Conservation (phyloP, 1,140 invertebrate genomes). For the Ips typographus region DNA sequence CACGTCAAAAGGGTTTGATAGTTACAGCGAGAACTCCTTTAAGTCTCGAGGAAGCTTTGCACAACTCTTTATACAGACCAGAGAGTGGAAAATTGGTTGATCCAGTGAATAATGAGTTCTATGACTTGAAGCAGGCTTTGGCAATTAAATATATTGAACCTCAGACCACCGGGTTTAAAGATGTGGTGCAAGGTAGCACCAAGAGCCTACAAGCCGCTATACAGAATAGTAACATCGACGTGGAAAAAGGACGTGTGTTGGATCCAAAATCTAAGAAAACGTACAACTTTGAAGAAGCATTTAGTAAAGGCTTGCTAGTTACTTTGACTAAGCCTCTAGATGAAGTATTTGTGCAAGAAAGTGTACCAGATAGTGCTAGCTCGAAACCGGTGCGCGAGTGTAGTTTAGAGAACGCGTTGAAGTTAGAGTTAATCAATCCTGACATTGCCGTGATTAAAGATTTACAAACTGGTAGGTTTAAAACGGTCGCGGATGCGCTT, state of each 20-base stretch:
- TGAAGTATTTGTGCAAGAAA: slow-evolving; percentile 40
- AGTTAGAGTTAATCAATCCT: slow-evolving; percentile 74
- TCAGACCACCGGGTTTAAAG: slow-evolving; percentile 73
- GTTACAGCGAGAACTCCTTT: slow-evolving; percentile 71
- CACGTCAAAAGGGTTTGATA: slow-evolving; percentile 71
- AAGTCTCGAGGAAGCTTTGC: slow-evolving; percentile 75
- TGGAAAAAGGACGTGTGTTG: slow-evolving; percentile 71
- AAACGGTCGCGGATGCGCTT: slow-evolving; percentile 70
- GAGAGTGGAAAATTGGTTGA: slow-evolving; percentile 80
- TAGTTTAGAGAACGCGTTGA: slow-evolving; percentile 76
- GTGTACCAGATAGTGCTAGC: slow-evolving; percentile 49
- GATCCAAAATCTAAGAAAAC: slow-evolving; percentile 75
- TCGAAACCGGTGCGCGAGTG: slow-evolving; percentile 62
- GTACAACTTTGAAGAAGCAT: slow-evolving; percentile 72
- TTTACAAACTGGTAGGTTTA: slow-evolving; percentile 71
- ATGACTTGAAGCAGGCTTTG: slow-evolving; percentile 73
- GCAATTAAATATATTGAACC: slow-evolving; percentile 73
- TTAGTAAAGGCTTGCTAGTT: slow-evolving; percentile 72
- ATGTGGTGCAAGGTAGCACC: slow-evolving; percentile 70
- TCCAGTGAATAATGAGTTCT: slow-evolving; percentile 68
- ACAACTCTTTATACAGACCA: slow-evolving; percentile 72
- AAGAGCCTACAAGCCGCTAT: slow-evolving; percentile 74
- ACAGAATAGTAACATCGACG: slow-evolving; percentile 77
- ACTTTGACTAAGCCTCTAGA: slow-evolving; percentile 71
- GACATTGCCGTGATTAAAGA: slow-evolving; percentile 76